Base-by-base conservation (phyloP, 2,113 vertebrate species). In the Aptenodytes patagonicus region DNA sequence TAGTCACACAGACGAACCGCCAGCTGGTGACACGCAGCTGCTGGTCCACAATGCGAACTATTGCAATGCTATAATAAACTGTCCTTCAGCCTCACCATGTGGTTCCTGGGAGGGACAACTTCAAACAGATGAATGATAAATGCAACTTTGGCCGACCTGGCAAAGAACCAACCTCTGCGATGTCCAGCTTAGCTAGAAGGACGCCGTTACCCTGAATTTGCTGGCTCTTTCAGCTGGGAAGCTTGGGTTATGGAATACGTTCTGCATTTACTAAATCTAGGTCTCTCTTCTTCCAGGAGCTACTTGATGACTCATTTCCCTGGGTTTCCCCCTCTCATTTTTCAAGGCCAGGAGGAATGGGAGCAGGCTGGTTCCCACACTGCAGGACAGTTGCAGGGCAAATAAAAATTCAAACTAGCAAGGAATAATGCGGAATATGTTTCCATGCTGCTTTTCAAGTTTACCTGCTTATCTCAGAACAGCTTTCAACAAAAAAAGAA, bases 21-120 rank as follows among this genome's bases (percentile, higher is more conserved):
- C 96, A 97, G 95, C 96, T 95, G 95, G 94, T 95, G 89, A 89
- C 93, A 95, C 2, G 1, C 94, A 97, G 97, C 95, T 97, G 96
- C 94, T 83, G 93, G 90, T 36, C 93, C 94, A 95, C 93, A 91
- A 29, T 93, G 78, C 15, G 1, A 85, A 46, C 83, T 19, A 44
- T 2, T 52, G 49, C 36, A 77, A 78, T 3, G 14, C 91, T 93
- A 28, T 90, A 88, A 87, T 90, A 89, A 96, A 91, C 84, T 80
- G 89, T 91, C 93, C 94, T 94, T 94, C 84, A 90, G 95, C 81
- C 71, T 96, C 91, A 31, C 84, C 93, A 88, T 8, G 93, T 54
- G 69, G 31, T 2, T 93, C 72, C 78, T 93, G 82, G 29, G 70
- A 93, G 91, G 62, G 65, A 86, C 36, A 85, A 44, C 71, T 77